phyloP scores from a whole-genome alignment of 2,113 vertebrate genomes.

The Lates calcarifer region DNA sequence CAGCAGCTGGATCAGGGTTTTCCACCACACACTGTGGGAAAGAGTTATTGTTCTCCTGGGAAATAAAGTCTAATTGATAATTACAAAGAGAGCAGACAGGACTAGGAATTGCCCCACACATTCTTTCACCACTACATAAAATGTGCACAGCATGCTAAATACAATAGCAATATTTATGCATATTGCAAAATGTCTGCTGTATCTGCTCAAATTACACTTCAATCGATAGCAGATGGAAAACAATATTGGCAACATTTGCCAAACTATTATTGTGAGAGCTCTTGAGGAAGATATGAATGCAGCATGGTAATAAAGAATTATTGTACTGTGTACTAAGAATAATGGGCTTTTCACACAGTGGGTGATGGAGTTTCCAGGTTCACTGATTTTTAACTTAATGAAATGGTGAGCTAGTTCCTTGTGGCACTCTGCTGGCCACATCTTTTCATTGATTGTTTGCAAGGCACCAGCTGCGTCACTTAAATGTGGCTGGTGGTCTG shows the following conservation, averaged over 20 bases:
- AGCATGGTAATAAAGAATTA: conserved; percentile 54
- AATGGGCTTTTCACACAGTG: conserved; percentile 55
- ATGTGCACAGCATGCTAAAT: conserved; percentile 70
- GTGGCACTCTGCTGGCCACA: conserved; percentile 17
- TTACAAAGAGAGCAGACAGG: conserved; percentile 71
- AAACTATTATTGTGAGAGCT: conserved; percentile 63
- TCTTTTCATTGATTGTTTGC: conserved; percentile 46
- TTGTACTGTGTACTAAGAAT: conserved; percentile 49
- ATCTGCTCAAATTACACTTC: conserved; percentile 56
- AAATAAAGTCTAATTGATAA: conserved; percentile 81
- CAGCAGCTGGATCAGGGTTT: conserved; percentile 58
- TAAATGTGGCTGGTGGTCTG: conserved; percentile 23
- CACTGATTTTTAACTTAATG: conserved; percentile 35
- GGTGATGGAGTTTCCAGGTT: conserved; percentile 39
- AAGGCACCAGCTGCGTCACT: conserved; percentile 34
- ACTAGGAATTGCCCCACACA: conserved; percentile 53
- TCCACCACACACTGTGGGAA: conserved; percentile 49
- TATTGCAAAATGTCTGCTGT: conserved; percentile 58
- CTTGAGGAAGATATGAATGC: conserved; percentile 61
- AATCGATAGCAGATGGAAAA: conserved; percentile 69
- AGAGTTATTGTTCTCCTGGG: conserved; percentile 72
- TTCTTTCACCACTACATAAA: conserved; percentile 52
- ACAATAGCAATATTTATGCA: conserved; percentile 66
- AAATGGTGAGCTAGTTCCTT: conserved; percentile 33
- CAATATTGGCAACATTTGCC: conserved; percentile 72